Conservation (phyloP, 2,113 vertebrate genomes). For the Xenus cinereus region DNA sequence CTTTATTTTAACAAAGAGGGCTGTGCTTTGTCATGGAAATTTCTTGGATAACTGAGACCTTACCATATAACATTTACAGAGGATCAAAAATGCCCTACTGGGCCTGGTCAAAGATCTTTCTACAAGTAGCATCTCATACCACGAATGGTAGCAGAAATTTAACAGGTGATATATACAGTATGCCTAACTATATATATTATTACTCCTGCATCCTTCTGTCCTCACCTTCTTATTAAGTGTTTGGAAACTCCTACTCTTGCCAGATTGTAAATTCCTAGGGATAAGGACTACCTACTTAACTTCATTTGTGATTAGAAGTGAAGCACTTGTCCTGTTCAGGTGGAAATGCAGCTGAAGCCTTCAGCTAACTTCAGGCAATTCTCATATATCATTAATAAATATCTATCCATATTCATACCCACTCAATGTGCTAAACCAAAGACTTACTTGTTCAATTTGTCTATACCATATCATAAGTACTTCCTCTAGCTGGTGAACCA, state of each 20-base stretch:
- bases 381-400: not conserved
- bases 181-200: not conserved
- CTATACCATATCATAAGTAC: slow-evolving; percentile 81
- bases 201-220: not conserved
- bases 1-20: not conserved
- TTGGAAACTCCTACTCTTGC: not conserved
- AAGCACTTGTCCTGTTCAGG: not conserved
- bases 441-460: slow-evolving; percentile 81
- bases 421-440: not conserved
- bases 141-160: not conserved
- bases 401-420: not conserved
- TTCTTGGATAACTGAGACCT: not conserved
- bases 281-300: not conserved
- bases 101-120: not conserved
- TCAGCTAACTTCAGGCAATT: not conserved
- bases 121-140: not conserved
- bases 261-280: not conserved
- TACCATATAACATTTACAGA: not conserved
- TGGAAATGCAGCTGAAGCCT: not conserved
- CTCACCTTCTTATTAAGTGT: not conserved
- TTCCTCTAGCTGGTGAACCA: slow-evolving; percentile 78
- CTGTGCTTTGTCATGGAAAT: not conserved
- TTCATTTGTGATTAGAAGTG: not conserved
- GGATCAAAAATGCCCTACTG: not conserved
- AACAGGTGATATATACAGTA: not conserved